A percentile compares a stretch with the other conserved stretches of the same genome.
Evolutionary conservation across 2,888 invertebrate species (phyloP).

Genomic region (Sclerodermus sp.): DNA sequence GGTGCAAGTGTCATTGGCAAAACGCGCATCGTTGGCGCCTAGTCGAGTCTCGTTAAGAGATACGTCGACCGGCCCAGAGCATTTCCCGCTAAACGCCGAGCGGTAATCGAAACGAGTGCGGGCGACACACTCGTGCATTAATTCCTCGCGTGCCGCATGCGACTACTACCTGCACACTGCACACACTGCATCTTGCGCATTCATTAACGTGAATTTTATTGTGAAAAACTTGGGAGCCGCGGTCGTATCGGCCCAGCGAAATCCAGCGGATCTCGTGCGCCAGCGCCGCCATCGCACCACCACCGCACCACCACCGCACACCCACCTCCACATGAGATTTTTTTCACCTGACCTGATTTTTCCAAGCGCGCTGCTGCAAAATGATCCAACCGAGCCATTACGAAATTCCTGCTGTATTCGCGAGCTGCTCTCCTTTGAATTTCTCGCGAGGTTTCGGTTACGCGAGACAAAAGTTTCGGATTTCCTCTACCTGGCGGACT

Average conservation of each 20-base stretch:
- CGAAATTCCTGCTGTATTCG: too few relatives aligned
- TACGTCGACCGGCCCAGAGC: too few relatives aligned
- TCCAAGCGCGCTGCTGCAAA: too few relatives aligned
- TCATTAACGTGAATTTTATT: conserved; percentile 14
- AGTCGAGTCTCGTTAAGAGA: too few relatives aligned
- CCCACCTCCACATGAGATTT: conserved; percentile 12
- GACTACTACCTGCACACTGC: conserved; percentile 1
- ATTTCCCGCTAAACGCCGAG: neutral
- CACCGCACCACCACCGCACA: conserved; percentile 6
- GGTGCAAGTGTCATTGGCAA: too few relatives aligned
- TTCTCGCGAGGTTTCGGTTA: too few relatives aligned
- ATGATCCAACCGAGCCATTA: too few relatives aligned
- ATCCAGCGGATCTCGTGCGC: neutral
- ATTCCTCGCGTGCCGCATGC: conserved; percentile 19
- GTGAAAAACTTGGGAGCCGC: conserved; percentile 12
- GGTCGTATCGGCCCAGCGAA: conserved; percentile 7
- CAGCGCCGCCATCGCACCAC: conserved; percentile 8
- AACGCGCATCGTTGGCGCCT: too few relatives aligned
- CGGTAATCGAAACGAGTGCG: conserved; percentile 6
- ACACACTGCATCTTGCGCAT: conserved; percentile 12
- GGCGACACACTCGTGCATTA: conserved; percentile 5
- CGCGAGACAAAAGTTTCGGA: too few relatives aligned
- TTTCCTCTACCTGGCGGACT: too few relatives aligned
- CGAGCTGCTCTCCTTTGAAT: too few relatives aligned
- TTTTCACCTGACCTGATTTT: conserved; percentile 10